Evolutionary conservation across 2,113 vertebrate species (phyloP), one percentile per base, ranked within the genome.

Genomic region (Hydrolagus affinis): DNA sequence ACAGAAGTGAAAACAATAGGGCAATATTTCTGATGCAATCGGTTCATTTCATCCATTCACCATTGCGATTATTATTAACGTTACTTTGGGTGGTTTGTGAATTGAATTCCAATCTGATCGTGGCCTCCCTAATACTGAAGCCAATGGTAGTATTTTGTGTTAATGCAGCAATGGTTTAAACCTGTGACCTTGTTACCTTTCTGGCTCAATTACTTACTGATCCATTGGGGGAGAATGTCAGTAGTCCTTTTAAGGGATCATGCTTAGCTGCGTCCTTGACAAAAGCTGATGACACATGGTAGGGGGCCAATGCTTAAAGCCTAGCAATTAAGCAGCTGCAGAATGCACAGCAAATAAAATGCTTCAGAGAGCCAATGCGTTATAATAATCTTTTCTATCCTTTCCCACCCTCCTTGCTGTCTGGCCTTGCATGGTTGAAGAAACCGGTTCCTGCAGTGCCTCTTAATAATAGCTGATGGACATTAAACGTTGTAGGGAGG

Each of bases 311-410:
- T 83, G 23, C 78, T 83, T 68, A 83, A 83, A 83, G 78, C 78
- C 62, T 83, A 68, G 78, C 78, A 83, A 83, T 83, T 83, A 83
- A 66, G 59, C 78, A 83, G 78, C 60, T 83, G 78, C 78, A 68
- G 62, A 83, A 28, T 66, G 62, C 12, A 19, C 78, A 83, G 60
- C 28, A 66, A 83, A 6, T 44, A 44, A 44, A 8, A 23, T 68
- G 78, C 25, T 66, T 83, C 78, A 68, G 60, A 32, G 30, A 83
- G 64, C 30, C 28, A 62, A 68, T 28, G 66, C 57, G 15, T 66
- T 83, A 83, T 83, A 83, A 83, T 83, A 83, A 83, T 83, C 44
- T 44, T 44, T 44, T 44, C 44, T 44, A 83, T 83, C 60, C 66
- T 83, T 66, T 66, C 66, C n/a, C 66, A 28, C 62, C 28, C 62